A percentile compares a stretch with the other conserved stretches of the same genome.
Conservation (phyloP, 2,797 vertebrate genomes). For the Lacerta viridis region DNA sequence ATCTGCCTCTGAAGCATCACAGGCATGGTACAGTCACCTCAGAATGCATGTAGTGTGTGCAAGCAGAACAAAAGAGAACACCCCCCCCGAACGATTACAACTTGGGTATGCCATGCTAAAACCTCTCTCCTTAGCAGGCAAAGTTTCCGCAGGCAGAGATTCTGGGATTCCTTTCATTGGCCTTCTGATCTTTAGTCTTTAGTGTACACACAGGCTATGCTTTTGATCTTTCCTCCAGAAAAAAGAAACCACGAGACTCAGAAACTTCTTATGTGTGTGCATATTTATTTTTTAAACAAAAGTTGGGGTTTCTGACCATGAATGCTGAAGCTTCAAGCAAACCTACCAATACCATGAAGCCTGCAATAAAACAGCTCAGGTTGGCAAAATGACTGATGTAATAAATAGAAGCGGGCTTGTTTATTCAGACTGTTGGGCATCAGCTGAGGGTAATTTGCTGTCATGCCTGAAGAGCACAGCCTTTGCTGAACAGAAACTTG, state of each 20-base stretch:
- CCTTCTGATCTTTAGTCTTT: neutral
- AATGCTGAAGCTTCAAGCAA: neutral
- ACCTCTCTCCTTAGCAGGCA: neutral
- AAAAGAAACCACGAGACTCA: neutral
- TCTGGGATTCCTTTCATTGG: neutral
- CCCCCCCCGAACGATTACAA: neutral
- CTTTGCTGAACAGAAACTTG: neutral
- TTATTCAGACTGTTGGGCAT: neutral
- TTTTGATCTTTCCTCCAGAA: neutral
- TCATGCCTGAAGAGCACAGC: neutral
- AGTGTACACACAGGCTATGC: neutral
- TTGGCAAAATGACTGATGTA: neutral
- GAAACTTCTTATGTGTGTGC: neutral
- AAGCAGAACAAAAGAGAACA: too few species aligned
- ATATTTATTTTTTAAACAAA: neutral
- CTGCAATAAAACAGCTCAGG: slow-evolving; percentile 6
- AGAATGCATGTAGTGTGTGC: neutral
- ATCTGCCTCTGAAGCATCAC: too few species aligned
- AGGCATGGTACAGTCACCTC: neutral
- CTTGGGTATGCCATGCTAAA: neutral
- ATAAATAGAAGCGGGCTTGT: neutral
- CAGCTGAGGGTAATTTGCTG: neutral
- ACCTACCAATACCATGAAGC: neutral
- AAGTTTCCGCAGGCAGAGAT: neutral
- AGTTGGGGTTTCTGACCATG: neutral